Percentiles rank a stretch among this genome's conserved stretches.
phyloP scores from a whole-genome alignment of 1,140 invertebrate genomes.

The Venturia canescens region DNA sequence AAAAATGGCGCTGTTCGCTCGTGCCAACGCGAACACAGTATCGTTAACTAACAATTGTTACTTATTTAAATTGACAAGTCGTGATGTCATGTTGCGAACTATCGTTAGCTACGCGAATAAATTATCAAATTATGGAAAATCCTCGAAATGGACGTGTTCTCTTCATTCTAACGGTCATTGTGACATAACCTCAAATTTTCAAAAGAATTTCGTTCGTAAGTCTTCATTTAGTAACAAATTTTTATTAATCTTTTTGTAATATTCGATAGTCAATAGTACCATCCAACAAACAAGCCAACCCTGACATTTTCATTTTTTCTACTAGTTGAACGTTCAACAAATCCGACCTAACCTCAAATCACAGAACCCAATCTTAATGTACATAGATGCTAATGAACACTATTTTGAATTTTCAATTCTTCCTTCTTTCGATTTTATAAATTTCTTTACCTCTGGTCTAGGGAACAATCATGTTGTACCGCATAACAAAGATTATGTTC shows the following conservation, averaged over 20 bases:
- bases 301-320: background rate
- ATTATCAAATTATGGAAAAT: slow-evolving; percentile 24
- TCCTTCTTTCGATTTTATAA: background rate
- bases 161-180: background rate
- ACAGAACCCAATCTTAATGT: background rate
- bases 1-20: slow-evolving; percentile 66
- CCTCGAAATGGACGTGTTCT: background rate
- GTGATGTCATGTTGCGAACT: slow-evolving; percentile 10
- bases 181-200: slow-evolving; percentile 38
- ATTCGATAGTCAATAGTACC: background rate
- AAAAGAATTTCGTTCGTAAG: slow-evolving; percentile 32
- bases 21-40: slow-evolving; percentile 53
- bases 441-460: slow-evolving; percentile 13
- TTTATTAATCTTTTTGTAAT: background rate
- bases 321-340: background rate
- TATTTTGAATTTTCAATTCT: background rate
- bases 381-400: background rate
- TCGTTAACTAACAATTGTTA: slow-evolving; percentile 56
- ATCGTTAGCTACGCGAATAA: slow-evolving; percentile 12
- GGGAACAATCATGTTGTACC: slow-evolving; percentile 34
- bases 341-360: background rate
- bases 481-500: slow-evolving; percentile 26
- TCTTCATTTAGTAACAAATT: background rate
- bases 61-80: slow-evolving; percentile 43
- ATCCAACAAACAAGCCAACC: background rate